A percentile compares a stretch with the other conserved stretches of the same genome.
phyloP scores from a whole-genome alignment of 1,140 invertebrate genomes.

The Homalodisca vitripennis region DNA sequence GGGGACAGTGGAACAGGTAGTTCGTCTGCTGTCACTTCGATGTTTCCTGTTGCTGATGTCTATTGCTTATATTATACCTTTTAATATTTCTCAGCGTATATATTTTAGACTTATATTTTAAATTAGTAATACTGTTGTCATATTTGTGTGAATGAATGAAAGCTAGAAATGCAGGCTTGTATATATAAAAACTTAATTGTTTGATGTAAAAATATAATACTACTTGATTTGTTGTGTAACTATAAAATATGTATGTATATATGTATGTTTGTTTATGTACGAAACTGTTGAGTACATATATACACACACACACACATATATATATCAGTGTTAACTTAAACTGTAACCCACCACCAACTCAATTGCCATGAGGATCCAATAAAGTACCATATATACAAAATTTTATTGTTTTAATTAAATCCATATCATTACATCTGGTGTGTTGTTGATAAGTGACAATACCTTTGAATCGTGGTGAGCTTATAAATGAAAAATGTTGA shows the following conservation, averaged over 20 bases:
- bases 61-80: conserved; percentile 21
- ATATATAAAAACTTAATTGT: conserved; percentile 22
- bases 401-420: not conserved
- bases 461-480: no score
- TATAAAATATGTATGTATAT: no score
- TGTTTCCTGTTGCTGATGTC: conserved; percentile 18
- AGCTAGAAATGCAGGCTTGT: conserved; percentile 24
- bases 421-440: not conserved
- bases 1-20: no score
- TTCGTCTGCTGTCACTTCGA: no score
- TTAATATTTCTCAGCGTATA: conserved; percentile 21
- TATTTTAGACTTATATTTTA: conserved; percentile 24
- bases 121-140: conserved; percentile 22
- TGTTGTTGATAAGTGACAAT: no score
- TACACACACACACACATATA: no score
- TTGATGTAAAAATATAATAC: conserved; percentile 23
- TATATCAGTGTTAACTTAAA: conserved; percentile 19
- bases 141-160: conserved; percentile 26
- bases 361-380: conserved; percentile 21
- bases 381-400: conserved; percentile 13
- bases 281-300: no score
- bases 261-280: no score
- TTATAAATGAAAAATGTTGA: no score
- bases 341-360: not conserved
- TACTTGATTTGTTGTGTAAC: conserved; percentile 26